Conservation (phyloP, 2,797 vertebrate genomes). For the Oryzias sinensis region DNA sequence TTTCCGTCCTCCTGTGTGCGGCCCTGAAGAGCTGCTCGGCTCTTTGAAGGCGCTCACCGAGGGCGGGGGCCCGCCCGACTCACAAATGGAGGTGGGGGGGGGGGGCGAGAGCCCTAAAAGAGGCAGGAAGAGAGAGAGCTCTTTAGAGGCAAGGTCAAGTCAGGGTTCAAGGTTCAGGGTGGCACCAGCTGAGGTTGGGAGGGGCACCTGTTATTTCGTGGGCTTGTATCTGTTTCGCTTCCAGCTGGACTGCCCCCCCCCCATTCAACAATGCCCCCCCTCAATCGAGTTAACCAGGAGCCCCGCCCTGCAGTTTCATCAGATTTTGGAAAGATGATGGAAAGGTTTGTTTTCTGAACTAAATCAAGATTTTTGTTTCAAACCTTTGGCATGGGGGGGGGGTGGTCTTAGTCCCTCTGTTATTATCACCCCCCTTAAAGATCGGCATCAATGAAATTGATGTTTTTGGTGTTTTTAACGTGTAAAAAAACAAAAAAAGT, state of each 20-base stretch:
- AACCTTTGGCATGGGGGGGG: too few relatives aligned
- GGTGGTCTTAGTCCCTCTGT: too few relatives aligned
- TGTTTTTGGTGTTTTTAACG: too few relatives aligned
- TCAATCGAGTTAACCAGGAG: conserved; percentile 76
- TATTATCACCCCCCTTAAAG: too few relatives aligned
- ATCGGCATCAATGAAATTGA: too few relatives aligned
- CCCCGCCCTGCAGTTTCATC: conserved; percentile 1
- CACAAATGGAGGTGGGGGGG: conserved; percentile 32
- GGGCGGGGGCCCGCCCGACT: conserved; percentile 13
- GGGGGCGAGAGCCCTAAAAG: conserved; percentile 33
- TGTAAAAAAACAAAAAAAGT: too few relatives aligned
- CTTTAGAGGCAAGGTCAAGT: conserved; percentile 90
- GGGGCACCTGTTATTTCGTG: conserved; percentile 90
- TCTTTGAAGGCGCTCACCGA: conserved; percentile 42
- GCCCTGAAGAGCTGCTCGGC: conserved; percentile 46
- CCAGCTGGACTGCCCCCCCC: conserved; percentile 50
- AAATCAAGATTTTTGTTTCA: too few relatives aligned
- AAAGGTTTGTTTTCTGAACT: too few relatives aligned
- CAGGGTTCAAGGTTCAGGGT: conserved; percentile 82
- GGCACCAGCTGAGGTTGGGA: conserved; percentile 93
- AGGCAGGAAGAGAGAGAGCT: conserved; percentile 47
- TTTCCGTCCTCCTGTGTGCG: conserved; percentile 51
- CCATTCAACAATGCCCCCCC: conserved; percentile 18
- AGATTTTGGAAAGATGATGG: too few relatives aligned
- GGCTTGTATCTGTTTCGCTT: conserved; percentile 61